Percentiles rank a stretch among this genome's conserved stretches.
Conservation (phyloP, 1,140 invertebrate species). For the Lineus longissimus region DNA sequence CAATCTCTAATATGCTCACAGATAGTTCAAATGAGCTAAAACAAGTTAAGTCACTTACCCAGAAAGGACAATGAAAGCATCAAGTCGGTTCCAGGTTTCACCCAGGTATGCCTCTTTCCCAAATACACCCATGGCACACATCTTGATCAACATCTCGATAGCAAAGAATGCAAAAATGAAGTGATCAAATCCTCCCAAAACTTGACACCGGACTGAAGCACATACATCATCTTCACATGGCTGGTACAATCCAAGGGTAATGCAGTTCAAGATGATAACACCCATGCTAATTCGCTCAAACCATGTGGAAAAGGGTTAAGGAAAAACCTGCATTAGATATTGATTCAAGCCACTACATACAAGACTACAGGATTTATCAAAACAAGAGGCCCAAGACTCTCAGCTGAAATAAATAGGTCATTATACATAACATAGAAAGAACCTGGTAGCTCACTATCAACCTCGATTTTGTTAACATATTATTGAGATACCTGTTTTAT, state of each 20-base stretch:
- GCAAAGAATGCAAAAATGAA: conserved; percentile 98
- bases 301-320: conserved; percentile 71
- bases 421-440: neutral
- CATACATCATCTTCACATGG: conserved; percentile 85
- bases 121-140: conserved; percentile 97
- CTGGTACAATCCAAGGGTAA: conserved; percentile 99
- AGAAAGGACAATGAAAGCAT: conserved; percentile 96
- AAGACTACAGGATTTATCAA: neutral
- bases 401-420: neutral
- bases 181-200: conserved; percentile 95
- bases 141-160: conserved; percentile 83
- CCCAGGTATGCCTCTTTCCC: conserved; percentile 92
- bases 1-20: too few relatives aligned
- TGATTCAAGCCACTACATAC: neutral
- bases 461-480: neutral
- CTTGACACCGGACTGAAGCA: conserved; percentile 83
- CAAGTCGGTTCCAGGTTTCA: conserved; percentile 95
- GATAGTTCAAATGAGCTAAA: too few relatives aligned
- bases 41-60: conserved; percentile 65
- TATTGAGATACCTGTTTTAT: neutral
- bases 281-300: conserved; percentile 98
- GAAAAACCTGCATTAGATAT: conserved; percentile 16
- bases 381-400: neutral
- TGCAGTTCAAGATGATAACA: conserved; percentile 96
- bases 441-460: neutral